These are phyloP conservation scores for Synodontis membranacea DNA, from an alignment of 2,113 vertebrate species.

Conservation along the genomic window DNA sequence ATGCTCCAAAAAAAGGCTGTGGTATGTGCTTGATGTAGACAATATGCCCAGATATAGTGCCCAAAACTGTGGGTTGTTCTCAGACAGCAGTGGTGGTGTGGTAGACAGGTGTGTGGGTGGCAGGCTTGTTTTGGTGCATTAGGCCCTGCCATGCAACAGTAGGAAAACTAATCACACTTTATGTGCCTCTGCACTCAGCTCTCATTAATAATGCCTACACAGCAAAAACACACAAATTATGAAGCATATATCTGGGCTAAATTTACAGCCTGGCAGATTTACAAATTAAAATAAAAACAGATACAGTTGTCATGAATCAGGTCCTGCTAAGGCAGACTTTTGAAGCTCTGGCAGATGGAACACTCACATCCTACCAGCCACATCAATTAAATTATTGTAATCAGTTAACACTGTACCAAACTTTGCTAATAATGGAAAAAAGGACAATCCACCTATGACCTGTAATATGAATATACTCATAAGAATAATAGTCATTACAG, in stretches of 20 bases:
- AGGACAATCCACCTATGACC: background rate
- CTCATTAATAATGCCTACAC: conserved; percentile 60
- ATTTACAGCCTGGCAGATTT: conserved; percentile 73
- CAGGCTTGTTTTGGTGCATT: conserved; percentile 77
- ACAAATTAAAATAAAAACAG: no score
- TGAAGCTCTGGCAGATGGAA: background rate
- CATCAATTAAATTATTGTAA: background rate
- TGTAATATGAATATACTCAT: background rate
- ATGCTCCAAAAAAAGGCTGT: conserved; percentile 37
- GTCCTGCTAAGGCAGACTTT: background rate
- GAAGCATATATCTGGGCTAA: conserved; percentile 66
- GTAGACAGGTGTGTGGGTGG: conserved; percentile 74
- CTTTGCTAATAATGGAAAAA: background rate
- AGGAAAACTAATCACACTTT: conserved; percentile 68
- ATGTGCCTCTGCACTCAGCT: conserved; percentile 60
- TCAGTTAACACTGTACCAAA: background rate
- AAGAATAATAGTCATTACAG: background rate
- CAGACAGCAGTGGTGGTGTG: conserved; percentile 22
- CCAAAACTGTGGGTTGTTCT: conserved; percentile 8
- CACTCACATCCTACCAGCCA: background rate
- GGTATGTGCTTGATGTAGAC: conserved; percentile 37
- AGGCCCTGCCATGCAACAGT: conserved; percentile 70
- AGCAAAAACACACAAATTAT: conserved; percentile 63
- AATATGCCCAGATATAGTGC: conserved; percentile 35
- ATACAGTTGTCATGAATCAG: background rate